A percentile compares a stretch with the other conserved stretches of the same genome.
Conservation (phyloP, 2,113 vertebrate genomes). For the Alces alces region DNA sequence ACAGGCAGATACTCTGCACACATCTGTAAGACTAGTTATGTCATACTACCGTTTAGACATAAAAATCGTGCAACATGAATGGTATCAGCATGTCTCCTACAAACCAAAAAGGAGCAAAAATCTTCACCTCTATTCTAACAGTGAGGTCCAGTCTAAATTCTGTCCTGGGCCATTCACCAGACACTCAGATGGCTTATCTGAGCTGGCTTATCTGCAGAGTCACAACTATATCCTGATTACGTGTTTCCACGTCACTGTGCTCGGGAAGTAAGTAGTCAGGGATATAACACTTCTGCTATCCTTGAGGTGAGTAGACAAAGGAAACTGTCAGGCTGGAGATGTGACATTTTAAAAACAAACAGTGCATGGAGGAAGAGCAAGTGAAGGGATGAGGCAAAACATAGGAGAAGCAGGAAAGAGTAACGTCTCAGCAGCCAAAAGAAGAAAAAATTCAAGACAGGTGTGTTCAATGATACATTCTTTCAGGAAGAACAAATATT, state of each 20-base stretch:
- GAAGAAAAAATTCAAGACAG: neutral
- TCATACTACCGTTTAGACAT: neutral
- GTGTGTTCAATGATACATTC: neutral
- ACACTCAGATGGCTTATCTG: neutral
- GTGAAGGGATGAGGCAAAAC: neutral
- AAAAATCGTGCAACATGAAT: conserved; percentile 12
- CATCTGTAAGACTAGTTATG: neutral
- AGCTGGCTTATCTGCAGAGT: neutral
- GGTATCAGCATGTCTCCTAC: neutral
- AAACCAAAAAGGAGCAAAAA: neutral
- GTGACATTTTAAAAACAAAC: neutral
- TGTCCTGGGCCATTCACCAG: neutral
- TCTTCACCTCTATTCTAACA: neutral
- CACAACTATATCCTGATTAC: neutral
- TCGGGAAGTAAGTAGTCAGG: neutral
- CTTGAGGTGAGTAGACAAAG: neutral
- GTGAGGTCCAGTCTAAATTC: neutral
- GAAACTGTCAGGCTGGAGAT: neutral
- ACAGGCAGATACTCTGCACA: neutral
- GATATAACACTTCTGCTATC: neutral
- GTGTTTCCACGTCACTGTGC: neutral
- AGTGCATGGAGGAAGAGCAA: neutral
- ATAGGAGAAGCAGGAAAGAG: neutral
- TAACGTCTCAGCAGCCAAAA: neutral
- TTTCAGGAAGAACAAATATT: neutral